Evolutionary conservation across 2,888 invertebrate species (phyloP).

Genomic region (Melanostoma scalare): DNA sequence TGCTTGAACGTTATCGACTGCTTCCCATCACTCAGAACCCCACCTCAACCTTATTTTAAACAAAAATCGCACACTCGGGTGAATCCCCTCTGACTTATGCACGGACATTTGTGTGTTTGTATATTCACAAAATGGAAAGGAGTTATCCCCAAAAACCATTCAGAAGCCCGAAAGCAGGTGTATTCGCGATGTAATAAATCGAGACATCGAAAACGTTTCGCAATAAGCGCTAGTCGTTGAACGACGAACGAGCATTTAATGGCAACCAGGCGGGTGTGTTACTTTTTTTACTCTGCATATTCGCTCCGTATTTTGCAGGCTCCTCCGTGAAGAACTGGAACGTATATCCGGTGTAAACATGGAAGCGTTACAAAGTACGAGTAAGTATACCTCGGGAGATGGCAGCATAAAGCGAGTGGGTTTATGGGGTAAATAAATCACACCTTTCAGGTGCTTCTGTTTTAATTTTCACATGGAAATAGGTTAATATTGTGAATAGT

Average conservation of each 20-base stretch:
- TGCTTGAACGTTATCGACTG: constrained; percentile 68
- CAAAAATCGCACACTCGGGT: constrained; percentile 54
- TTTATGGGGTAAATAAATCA: constrained; percentile 53
- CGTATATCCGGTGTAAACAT: constrained; percentile 66
- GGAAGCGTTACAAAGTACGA: constrained; percentile 13
- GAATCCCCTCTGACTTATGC: constrained; percentile 69
- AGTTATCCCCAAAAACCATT: neutral
- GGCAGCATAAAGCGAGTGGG: constrained; percentile 26
- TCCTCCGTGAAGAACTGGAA: constrained; percentile 45
- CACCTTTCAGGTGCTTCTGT: constrained; percentile 65
- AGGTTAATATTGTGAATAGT: constrained; percentile 70
- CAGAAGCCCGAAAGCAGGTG: constrained; percentile 52
- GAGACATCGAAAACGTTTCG: constrained; percentile 57
- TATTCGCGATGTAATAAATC: constrained; percentile 69
- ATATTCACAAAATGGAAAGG: neutral
- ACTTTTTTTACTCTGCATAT: too few species aligned
- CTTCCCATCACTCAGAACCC: constrained; percentile 59
- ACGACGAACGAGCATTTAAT: constrained; percentile 16
- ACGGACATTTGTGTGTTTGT: constrained; percentile 61
- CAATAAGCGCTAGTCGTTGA: constrained; percentile 50
- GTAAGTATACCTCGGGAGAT: neutral
- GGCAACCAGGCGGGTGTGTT: neutral
- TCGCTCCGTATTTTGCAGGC: neutral
- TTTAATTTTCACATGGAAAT: constrained; percentile 68
- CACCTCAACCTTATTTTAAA: constrained; percentile 38